These are phyloP conservation scores for Muscina levida DNA, from an alignment of 2,888 invertebrate species.

Conservation along the genomic window DNA sequence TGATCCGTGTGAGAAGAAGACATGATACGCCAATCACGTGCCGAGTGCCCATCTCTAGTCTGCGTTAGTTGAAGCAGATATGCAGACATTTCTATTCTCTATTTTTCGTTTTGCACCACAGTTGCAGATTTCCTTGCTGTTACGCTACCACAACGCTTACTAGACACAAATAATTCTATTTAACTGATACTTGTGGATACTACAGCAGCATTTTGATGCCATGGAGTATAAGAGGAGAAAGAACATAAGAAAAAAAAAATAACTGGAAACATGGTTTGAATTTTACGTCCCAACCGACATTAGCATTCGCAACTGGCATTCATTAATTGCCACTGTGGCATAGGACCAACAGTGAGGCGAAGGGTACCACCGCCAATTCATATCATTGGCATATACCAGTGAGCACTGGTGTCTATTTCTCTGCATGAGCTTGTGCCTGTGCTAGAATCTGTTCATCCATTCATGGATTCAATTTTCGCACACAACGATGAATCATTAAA, in stretches of 20 bases:
- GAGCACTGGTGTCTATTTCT: too few species aligned
- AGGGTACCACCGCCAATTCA: too few species aligned
- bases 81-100: background rate
- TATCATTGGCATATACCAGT: too few species aligned
- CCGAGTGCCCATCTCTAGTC: too few species aligned
- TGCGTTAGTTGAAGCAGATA: background rate
- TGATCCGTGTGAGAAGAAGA: too few species aligned
- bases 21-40: too few species aligned
- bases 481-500: conserved; percentile 64
- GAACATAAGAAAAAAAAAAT: too few species aligned
- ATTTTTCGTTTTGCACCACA: conserved; percentile 9
- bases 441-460: conserved; percentile 38
- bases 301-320: conserved; percentile 52
- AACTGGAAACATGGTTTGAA: too few species aligned
- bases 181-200: conserved; percentile 62
- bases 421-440: too few species aligned
- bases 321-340: conserved; percentile 8
- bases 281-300: background rate
- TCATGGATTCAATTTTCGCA: conserved; percentile 7
- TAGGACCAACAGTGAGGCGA: too few species aligned
- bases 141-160: conserved; percentile 30
- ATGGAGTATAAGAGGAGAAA: too few species aligned
- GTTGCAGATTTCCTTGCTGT: background rate
- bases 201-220: background rate
- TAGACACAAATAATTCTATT: conserved; percentile 64